A percentile compares a stretch with the other conserved stretches of the same genome.
phyloP scores from a whole-genome alignment of 2,797 vertebrate species.

The Lithobates pipiens region DNA sequence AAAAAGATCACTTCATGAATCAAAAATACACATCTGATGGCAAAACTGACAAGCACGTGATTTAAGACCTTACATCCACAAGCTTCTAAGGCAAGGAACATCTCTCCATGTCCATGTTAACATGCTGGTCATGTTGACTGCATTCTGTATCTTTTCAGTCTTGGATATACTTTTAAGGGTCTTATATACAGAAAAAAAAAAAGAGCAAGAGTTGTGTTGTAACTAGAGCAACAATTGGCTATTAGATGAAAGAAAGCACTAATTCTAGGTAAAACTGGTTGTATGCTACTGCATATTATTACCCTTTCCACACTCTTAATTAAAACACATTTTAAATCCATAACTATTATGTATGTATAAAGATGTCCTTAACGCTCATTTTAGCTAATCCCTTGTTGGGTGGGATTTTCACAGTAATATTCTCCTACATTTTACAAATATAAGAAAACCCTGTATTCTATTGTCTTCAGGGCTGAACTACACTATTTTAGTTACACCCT shows the following conservation, averaged over 20 bases:
- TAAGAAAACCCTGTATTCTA: background rate
- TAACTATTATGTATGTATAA: background rate
- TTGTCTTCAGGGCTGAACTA: background rate
- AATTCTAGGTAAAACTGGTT: background rate
- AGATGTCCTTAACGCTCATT: background rate
- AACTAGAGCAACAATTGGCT: too few relatives aligned
- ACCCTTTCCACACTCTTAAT: background rate
- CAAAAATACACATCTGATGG: constrained; percentile 28
- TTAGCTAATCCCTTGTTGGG: background rate
- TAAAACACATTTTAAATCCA: background rate
- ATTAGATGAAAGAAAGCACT: background rate
- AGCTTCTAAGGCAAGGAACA: background rate
- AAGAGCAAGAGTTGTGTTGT: too few relatives aligned
- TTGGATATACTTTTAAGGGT: too few relatives aligned
- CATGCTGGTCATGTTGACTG: background rate
- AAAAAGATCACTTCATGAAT: constrained; percentile 27
- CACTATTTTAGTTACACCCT: background rate
- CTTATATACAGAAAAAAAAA: background rate
- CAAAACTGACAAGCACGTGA: background rate
- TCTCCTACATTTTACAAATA: background rate
- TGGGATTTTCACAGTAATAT: background rate
- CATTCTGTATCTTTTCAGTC: background rate
- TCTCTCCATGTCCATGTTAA: background rate
- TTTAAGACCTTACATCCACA: background rate
- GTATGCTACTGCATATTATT: background rate